Evolutionary conservation across 2,888 invertebrate genomes (phyloP), one percentile per base, ranked within the genome.

Genomic region (Yponomeuta cagnagella): DNA sequence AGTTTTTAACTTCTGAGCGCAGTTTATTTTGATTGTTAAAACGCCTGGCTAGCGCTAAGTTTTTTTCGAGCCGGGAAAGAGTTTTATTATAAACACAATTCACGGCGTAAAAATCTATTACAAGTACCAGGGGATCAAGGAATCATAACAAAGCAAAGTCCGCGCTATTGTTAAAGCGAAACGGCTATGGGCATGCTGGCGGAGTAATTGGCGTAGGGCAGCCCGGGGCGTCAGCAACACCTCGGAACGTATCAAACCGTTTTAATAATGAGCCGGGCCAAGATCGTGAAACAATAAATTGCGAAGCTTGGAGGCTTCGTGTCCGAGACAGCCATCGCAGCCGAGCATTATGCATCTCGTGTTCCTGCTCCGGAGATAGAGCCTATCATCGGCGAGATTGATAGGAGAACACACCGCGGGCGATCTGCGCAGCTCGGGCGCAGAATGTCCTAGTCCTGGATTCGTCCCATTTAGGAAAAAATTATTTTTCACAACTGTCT

Each of bases 221-320:
- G 88, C 91, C 91, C 73, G 81, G 72, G 90, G 92, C 91, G 82
- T 85, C 86, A 87, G 88, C 89, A 91, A 92, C 92, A 92, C 92
- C 92, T 92, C 87, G 82, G 80, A 85, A 89, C 89, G 89, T 89
- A 90, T 89, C 91, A 89, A 89, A 91, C 91, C 89, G 90, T 91
- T 92, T 92, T 92, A 92, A 92, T 92, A 92, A 92, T 91, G 90
- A 92, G 89, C 89, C 84, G 77, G 85, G 82, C 83, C 82, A 87
- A 89, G 89, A 92, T 92, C 92, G 91, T 92, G 92, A 91, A 92
- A 92, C 92, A 90, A 92, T 92, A 92, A 92, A 92, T 91, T 92
- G 91, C 91, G 83, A 91, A 87, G 88, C 92, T 92, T 84, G 86
- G 85, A 92, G 92, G 92, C 91, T 91, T 92, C 92, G 92, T 92